Evolutionary conservation across 2,113 vertebrate genomes (phyloP).

Genomic region (Phalacrocorax carbo): DNA sequence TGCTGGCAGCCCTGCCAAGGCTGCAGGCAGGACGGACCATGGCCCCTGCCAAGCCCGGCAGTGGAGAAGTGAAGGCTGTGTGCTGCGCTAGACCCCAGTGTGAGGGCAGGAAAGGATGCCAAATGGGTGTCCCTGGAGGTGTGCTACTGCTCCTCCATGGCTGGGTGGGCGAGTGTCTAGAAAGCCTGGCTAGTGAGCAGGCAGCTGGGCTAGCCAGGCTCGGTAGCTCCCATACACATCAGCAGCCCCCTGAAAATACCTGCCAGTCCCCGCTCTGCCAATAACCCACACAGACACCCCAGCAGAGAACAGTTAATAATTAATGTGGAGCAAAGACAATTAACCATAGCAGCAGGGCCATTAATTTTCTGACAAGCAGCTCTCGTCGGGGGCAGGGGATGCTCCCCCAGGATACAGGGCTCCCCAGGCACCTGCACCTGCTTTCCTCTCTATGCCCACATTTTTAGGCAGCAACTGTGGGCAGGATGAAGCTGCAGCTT

Average conservation of each 20-base stretch:
- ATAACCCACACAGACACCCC: conserved; percentile 53
- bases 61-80: fast-evolving
- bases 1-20: fast-evolving
- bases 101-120: neutral
- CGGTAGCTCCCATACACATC: neutral
- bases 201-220: neutral
- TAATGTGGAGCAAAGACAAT: conserved; percentile 81
- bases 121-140: fast-evolving
- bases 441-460: neutral
- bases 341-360: conserved; percentile 75
- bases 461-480: neutral
- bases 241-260: neutral
- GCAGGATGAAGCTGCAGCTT: fast-evolving
- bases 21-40: fast-evolving
- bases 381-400: neutral
- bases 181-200: neutral
- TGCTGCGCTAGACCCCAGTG: fast-evolving
- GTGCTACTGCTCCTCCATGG: neutral
- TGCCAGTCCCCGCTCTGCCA: conserved; percentile 19
- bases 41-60: neutral
- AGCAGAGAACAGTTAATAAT: conserved; percentile 78
- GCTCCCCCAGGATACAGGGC: neutral
- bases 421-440: neutral
- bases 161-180: neutral
- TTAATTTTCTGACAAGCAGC: conserved; percentile 71